phyloP scores from a whole-genome alignment of 2,113 vertebrate species.

The Mastomys natalensis region DNA sequence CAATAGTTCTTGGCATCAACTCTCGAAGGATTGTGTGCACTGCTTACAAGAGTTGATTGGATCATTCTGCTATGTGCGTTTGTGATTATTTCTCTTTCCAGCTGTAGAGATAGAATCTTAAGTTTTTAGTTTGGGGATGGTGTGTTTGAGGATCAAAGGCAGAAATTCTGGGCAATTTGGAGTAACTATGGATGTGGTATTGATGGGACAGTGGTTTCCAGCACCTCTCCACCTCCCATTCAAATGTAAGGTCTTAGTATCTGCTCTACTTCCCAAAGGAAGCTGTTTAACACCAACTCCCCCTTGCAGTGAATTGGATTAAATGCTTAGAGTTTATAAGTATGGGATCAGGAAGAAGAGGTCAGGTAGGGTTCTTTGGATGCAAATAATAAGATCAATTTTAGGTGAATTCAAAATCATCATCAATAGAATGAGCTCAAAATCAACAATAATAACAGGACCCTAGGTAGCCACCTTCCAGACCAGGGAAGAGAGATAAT shows the following conservation, averaged over 20 bases:
- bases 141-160: slow-evolving; percentile 49
- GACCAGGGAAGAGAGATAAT: not conserved
- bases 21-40: not conserved
- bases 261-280: slow-evolving; percentile 13
- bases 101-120: slow-evolving; percentile 43
- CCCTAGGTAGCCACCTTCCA: not conserved
- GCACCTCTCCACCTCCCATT: not conserved
- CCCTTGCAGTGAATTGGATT: not conserved
- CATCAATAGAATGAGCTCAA: not conserved
- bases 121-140: slow-evolving; percentile 31
- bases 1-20: slow-evolving; percentile 9
- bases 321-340: not conserved
- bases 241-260: not conserved
- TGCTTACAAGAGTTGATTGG: slow-evolving; percentile 4
- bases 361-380: not conserved
- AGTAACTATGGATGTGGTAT: not conserved
- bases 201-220: not conserved
- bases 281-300: not conserved
- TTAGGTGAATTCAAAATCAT: slow-evolving; percentile 15
- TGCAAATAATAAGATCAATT: not conserved
- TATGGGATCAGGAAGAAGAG: not conserved
- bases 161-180: not conserved
- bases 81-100: slow-evolving; percentile 43
- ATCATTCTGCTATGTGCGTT: slow-evolving; percentile 12
- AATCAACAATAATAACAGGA: not conserved